Base-by-base conservation (phyloP, 2,888 invertebrate species). In the Criorhina ranunculi region DNA sequence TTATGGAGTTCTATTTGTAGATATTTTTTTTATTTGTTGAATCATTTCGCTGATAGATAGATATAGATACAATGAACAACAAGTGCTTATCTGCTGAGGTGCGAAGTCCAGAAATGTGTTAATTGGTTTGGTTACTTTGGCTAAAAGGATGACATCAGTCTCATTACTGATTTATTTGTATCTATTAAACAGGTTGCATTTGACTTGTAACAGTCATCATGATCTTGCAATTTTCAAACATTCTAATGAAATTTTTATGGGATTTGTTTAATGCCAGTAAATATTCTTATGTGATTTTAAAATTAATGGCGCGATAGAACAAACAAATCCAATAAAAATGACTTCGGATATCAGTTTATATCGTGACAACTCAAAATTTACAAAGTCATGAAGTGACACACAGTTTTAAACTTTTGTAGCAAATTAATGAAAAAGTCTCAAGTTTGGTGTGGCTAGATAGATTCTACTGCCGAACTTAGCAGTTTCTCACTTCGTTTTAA, bases 71-170 rank as follows among this genome's bases (percentile, higher is more conserved):
- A 19, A 31, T 17, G 17, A 69, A 57, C 15, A 44, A 8, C 53
- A 53, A 64, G 37, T 75, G 46, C 62, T 49, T 57, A 40, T 19
- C 24, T 24, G 5, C 8, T n/a, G 8, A 33, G 42, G 37, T 69
- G 59, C 67, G 55, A 77, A 69, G 60, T 69, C 69, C 67, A 35
- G 5, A 42, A 77, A 59, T 9, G 77, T 77, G 77, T 17, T 77
- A 77, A 77, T 77, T 69, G 33, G 33, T 33, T 33, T 19, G 35
- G 12, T 24, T 17, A 31, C 17, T 59, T 64, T 35, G 7, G 6
- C 4, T n/a, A 24, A n/a, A 17, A 35, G 19, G 24, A 77, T 77
- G 51, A 69, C 67, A 77, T 77, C 67, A 59, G 42, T 49, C 37
- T 49, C 17, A 29, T 49, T 15, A 29, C 46, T 8, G 29, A n/a